Evolutionary conservation across 2,888 invertebrate genomes (phyloP).

Genomic region (Melinaea menophilus): DNA sequence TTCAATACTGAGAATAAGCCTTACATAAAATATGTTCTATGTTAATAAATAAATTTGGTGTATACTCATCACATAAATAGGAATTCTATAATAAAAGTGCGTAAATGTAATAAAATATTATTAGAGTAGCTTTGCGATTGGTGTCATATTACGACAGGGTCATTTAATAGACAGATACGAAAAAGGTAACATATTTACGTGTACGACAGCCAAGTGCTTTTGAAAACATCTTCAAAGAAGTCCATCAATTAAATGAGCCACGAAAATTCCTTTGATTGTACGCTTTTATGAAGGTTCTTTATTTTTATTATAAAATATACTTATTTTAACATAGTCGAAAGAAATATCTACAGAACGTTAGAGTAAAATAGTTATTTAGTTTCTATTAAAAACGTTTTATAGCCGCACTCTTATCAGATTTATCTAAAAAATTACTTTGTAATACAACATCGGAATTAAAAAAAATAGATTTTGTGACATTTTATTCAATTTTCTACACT

Average conservation of each 20-base stretch:
- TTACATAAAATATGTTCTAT: too few relatives aligned
- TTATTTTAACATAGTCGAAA: background rate
- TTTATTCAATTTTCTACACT: too few relatives aligned
- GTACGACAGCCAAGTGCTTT: slow-evolving; percentile 30
- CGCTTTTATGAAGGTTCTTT: slow-evolving; percentile 25
- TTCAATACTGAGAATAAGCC: too few relatives aligned
- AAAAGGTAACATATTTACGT: slow-evolving; percentile 19
- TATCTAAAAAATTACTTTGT: too few relatives aligned
- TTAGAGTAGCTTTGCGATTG: background rate
- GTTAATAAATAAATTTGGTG: too few relatives aligned
- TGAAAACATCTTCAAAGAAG: slow-evolving; percentile 36
- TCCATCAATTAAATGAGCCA: slow-evolving; percentile 44
- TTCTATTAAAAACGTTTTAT: too few relatives aligned
- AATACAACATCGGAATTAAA: too few relatives aligned
- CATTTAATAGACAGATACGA: slow-evolving; percentile 20
- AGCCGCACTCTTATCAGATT: too few relatives aligned
- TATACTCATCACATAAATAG: background rate
- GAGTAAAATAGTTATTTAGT: too few relatives aligned
- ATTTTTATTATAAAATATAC: slow-evolving; percentile 15
- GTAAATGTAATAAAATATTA: background rate
- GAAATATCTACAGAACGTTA: too few relatives aligned
- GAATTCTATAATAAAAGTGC: background rate
- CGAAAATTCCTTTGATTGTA: slow-evolving; percentile 48
- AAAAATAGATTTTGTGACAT: too few relatives aligned
- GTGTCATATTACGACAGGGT: background rate